Evolutionary conservation across 2,888 invertebrate genomes (phyloP).

Genomic region (Limnephilus auricula): DNA sequence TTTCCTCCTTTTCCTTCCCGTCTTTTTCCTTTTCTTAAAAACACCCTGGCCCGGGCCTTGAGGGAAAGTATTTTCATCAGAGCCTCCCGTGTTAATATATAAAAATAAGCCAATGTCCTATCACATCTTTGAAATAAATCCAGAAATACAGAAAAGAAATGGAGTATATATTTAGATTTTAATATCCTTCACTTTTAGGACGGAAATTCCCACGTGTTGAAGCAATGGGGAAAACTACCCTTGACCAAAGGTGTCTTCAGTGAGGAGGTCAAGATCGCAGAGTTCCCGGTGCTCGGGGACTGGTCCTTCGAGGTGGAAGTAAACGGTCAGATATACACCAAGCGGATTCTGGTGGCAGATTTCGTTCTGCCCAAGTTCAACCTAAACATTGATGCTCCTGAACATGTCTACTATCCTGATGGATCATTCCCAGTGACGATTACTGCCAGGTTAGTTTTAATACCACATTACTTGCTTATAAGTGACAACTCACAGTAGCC

Average conservation of each 20-base stretch:
- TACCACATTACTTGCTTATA: conserved; percentile 26
- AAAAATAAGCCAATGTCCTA: no score
- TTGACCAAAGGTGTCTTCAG: conserved; percentile 86
- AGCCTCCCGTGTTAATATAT: no score
- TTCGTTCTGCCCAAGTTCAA: conserved; percentile 96
- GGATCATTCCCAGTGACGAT: conserved; percentile 88
- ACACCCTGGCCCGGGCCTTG: no score
- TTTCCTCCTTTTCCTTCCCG: no score
- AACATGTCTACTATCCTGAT: conserved; percentile 89
- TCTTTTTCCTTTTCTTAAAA: no score
- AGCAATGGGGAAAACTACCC: conserved; percentile 85
- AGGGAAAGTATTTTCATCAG: no score
- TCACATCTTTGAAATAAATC: no score
- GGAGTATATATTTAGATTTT: neutral
- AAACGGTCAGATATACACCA: conserved; percentile 80
- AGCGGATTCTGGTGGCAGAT: conserved; percentile 90
- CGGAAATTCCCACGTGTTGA: conserved; percentile 87
- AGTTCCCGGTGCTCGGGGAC: conserved; percentile 89
- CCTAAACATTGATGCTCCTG: conserved; percentile 88
- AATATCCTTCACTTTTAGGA: conserved; percentile 76
- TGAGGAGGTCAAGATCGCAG: conserved; percentile 86
- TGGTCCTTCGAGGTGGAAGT: conserved; percentile 83
- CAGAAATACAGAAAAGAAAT: no score
- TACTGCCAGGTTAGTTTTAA: conserved; percentile 84
- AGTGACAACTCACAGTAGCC: neutral